Evolutionary conservation across 2,113 vertebrate species (phyloP).

Genomic region (Rhinogobius similis): DNA sequence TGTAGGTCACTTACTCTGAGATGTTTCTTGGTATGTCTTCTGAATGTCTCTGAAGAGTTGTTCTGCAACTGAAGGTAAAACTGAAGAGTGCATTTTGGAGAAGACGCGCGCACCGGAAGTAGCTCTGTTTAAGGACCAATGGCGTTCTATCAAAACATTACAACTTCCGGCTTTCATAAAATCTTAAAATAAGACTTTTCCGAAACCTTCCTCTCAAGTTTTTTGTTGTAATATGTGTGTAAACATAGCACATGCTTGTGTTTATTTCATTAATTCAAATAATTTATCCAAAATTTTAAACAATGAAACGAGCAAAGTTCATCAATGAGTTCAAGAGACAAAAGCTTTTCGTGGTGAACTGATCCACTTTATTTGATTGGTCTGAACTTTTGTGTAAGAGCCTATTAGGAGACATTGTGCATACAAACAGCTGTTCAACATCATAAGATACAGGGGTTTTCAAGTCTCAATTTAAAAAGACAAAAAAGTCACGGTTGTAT

Average conservation of each 20-base stretch:
- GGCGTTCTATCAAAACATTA: neutral
- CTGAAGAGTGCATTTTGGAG: conserved; percentile 41
- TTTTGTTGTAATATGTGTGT: neutral
- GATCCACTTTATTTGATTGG: conserved; percentile 88
- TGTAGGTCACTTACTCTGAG: conserved; percentile 64
- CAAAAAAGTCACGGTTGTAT: conserved; percentile 65
- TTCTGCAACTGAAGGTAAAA: conserved; percentile 65
- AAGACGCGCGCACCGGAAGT: neutral
- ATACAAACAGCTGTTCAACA: conserved; percentile 81
- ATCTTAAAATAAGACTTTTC: conserved; percentile 12
- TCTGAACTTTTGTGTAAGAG: conserved; percentile 85
- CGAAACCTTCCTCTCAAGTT: neutral
- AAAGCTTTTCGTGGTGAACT: conserved; percentile 69
- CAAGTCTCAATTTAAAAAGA: conserved; percentile 82
- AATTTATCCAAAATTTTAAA: too few species aligned
- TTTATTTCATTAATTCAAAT: neutral
- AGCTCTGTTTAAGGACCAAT: conserved; percentile 12
- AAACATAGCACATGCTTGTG: neutral
- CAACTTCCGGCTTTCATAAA: conserved; percentile 24
- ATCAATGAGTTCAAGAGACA: neutral
- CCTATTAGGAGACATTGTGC: conserved; percentile 85
- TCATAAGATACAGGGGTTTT: conserved; percentile 81
- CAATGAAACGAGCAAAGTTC: too few species aligned
- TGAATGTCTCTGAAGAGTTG: conserved; percentile 73
- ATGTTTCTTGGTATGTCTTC: conserved; percentile 61